These are phyloP conservation scores for Florisuga fusca DNA, from an alignment of 2,797 vertebrate species.

Conservation along the genomic window DNA sequence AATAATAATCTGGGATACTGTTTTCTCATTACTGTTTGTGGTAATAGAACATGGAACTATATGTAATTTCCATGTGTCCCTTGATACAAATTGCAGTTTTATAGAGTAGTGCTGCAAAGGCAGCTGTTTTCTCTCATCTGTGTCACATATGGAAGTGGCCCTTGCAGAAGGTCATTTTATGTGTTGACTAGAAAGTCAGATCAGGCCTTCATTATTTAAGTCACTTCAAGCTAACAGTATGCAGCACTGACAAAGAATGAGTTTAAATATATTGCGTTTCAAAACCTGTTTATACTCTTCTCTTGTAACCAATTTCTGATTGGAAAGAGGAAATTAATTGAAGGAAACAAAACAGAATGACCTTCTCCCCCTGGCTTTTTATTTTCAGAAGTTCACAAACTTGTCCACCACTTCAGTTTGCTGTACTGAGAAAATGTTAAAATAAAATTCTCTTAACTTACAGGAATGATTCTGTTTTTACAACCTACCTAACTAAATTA, in stretches of 20 bases:
- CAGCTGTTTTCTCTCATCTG: background rate
- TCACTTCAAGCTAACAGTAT: background rate
- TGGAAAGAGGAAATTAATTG: background rate
- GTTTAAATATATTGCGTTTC: background rate
- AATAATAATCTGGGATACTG: constrained; percentile 17
- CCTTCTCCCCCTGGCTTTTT: background rate
- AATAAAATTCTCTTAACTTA: background rate
- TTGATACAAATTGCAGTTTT: constrained; percentile 35
- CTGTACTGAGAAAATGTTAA: background rate
- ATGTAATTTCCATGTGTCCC: constrained; percentile 55
- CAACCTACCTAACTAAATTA: background rate
- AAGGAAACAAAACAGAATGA: background rate
- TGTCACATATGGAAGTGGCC: constrained; percentile 20
- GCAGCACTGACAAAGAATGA: background rate
- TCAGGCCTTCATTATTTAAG: constrained; percentile 5
- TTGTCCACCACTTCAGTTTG: background rate
- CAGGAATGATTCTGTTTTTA: background rate
- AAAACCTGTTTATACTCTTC: background rate
- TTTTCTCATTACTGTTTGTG: constrained; percentile 60
- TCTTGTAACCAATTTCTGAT: background rate
- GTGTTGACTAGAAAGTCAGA: background rate
- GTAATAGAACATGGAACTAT: constrained; percentile 32
- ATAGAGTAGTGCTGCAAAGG: constrained; percentile 14
- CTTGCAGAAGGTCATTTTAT: constrained; percentile 16
- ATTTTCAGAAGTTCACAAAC: background rate